Evolutionary conservation across 2,797 vertebrate genomes (phyloP).

Genomic region (Semotilus atromaculatus): DNA sequence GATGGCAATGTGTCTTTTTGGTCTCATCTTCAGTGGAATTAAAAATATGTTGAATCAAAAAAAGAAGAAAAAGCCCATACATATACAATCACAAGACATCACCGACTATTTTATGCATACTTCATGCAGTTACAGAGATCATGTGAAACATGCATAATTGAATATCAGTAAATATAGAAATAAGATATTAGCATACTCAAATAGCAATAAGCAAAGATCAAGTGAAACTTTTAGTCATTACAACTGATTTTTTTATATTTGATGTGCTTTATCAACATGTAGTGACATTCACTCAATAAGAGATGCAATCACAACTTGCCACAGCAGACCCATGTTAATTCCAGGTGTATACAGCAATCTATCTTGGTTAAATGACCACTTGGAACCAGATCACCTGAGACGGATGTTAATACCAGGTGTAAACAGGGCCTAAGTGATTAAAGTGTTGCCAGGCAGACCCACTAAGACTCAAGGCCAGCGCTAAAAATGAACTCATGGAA

Average conservation of each 20-base stretch:
- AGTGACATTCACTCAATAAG: neutral
- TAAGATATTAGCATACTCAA: neutral
- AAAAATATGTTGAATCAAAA: neutral
- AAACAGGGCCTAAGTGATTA: constrained; percentile 65
- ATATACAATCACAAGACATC: neutral
- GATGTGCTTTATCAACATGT: neutral
- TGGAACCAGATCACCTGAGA: constrained; percentile 8
- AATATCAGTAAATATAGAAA: neutral
- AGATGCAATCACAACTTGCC: neutral
- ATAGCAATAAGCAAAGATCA: neutral
- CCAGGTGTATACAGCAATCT: neutral
- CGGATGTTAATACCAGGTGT: constrained; percentile 31
- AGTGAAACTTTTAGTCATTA: neutral
- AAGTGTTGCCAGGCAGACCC: constrained; percentile 84
- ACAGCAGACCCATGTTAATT: neutral
- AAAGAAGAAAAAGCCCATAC: neutral
- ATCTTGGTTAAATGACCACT: constrained; percentile 8
- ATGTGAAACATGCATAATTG: neutral
- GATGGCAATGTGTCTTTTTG: neutral
- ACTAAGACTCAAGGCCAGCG: constrained; percentile 80
- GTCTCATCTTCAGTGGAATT: neutral
- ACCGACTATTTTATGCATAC: neutral
- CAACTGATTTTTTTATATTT: neutral
- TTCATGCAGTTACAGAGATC: neutral
- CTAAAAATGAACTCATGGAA: constrained; percentile 84